Conservation (phyloP, 2,797 vertebrate species). For the Pempheris klunzingeri region DNA sequence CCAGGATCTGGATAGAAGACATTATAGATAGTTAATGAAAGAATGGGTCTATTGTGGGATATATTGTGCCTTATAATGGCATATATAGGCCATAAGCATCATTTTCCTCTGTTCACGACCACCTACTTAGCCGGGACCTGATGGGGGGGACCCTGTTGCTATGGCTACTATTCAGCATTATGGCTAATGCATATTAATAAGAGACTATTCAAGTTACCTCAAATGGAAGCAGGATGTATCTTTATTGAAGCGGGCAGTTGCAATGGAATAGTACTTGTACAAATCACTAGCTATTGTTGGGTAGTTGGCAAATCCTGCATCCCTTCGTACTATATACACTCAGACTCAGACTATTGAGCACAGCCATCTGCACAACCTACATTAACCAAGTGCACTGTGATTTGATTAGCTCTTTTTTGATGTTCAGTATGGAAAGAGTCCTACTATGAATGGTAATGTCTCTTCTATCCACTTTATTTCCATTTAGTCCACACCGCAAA, state of each 20-base stretch:
- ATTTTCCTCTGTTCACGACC: not conserved
- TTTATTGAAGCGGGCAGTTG: not conserved
- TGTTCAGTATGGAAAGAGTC: not conserved
- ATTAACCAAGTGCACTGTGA: not conserved
- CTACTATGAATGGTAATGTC: no score
- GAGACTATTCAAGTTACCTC: not conserved
- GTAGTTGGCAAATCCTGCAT: not conserved
- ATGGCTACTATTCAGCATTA: slow-evolving; percentile 25
- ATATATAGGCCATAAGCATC: slow-evolving; percentile 3
- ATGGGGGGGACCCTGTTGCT: slow-evolving; percentile 14
- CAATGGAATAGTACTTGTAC: not conserved
- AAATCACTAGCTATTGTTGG: not conserved
- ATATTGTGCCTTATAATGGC: not conserved
- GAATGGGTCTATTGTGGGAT: slow-evolving; percentile 1
- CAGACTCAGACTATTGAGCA: no score
- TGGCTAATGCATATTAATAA: not conserved
- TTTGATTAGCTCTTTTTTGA: not conserved
- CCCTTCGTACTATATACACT: no score
- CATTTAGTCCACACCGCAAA: no score
- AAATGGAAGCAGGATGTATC: not conserved
- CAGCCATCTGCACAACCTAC: no score
- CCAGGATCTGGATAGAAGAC: slow-evolving; percentile 22
- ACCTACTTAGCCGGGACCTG: slow-evolving; percentile 2
- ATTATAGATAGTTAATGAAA: slow-evolving; percentile 27
- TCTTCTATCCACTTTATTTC: no score